Evolutionary conservation across 2,797 vertebrate species (phyloP).

Genomic region (Aldrovandia affinis): DNA sequence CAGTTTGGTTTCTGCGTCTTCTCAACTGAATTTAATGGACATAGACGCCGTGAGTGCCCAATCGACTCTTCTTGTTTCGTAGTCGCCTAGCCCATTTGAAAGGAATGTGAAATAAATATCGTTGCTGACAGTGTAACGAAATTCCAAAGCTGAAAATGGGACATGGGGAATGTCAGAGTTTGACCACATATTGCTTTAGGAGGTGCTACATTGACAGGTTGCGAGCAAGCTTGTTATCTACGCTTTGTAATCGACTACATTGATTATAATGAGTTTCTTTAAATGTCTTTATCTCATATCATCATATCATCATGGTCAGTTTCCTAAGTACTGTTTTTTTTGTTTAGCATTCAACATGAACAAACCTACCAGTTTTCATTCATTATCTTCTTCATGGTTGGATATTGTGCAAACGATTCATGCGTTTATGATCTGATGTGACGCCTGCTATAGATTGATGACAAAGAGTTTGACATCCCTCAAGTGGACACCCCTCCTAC

Average conservation of each 20-base stretch:
- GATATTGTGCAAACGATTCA: not conserved
- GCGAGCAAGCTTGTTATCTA: not conserved
- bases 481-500: slow-evolving; percentile 98
- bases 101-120: not conserved
- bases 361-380: not conserved
- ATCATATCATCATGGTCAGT: not conserved
- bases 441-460: slow-evolving; percentile 82
- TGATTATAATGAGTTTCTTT: not conserved
- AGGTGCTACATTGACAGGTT: not conserved
- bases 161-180: not conserved
- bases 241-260: not conserved
- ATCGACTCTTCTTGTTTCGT: not conserved
- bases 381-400: not conserved
- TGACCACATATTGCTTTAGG: not conserved
- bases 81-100: slow-evolving; percentile 20
- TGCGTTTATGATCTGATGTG: not conserved
- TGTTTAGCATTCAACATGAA: not conserved
- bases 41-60: slow-evolving; percentile 68
- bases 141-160: not conserved
- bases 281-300: not conserved
- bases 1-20: slow-evolving; percentile 72
- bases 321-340: not conserved
- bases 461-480: slow-evolving; percentile 97
- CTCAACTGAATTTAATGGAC: slow-evolving; percentile 75
- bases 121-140: slow-evolving; percentile 14